Evolutionary conservation across 2,888 invertebrate genomes (phyloP), one percentile per base, ranked within the genome.

Genomic region (Eristalis arbustorum): DNA sequence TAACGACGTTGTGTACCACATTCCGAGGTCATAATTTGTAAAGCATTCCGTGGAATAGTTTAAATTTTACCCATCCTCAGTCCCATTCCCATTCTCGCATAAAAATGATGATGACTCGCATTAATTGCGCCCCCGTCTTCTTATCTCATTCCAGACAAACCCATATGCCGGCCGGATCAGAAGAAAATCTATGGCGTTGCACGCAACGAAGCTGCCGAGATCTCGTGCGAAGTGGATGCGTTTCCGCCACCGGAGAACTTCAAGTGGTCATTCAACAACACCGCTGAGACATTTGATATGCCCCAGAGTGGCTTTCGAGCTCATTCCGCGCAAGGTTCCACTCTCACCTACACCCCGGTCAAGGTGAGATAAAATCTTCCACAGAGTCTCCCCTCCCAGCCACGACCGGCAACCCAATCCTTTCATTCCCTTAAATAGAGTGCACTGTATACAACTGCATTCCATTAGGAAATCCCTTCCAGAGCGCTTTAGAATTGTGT

Each of bases 261-360:
- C 93, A 96, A 96, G 90, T 98, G 98, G 98, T 95, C 96, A 34
- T 96, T 98, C 92, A 98, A 98, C 93, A 98, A 97, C 93, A 96
- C 97, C 56, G 95, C 96, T 88, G 97, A 97, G 91, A 95, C 95
- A 89, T 94, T 95, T 88, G 97, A 97, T 90, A 95, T 97, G 91
- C 95, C 96, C 57, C 94, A 94, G 89, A 94, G 94, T 89, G 95
- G 96, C 89, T 96, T 95, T 92, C 91, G 92, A 62, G 93, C 94
- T 71, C 94, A 94, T 88, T 94, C 94, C 10, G 94, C 94, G 3
- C 92, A 93, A 88, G 93, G 93, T 71, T 96, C 95, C 66, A 95
- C 96, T 8, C 94, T 97, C 69, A 95, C 95, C 10, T 97, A 96
- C 92, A 96, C 95, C 5, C 97, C 98, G 13, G 94, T 95, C 42